Evolutionary conservation across 2,888 invertebrate species (phyloP), one percentile per base, ranked within the genome.

Genomic region (Proisotoma minuta): DNA sequence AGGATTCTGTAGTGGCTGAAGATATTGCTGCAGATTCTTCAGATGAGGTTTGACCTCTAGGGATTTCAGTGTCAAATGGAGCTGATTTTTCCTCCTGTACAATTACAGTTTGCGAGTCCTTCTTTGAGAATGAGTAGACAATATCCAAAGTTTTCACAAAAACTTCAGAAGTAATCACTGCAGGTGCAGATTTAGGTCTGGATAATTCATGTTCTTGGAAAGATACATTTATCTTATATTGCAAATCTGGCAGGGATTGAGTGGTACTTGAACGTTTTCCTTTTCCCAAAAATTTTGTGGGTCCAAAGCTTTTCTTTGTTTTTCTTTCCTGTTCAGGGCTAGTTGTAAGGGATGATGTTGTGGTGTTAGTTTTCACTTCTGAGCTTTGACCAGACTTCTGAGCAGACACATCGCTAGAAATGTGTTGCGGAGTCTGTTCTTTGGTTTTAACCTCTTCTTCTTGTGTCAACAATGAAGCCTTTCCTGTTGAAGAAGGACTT

Each of bases 101-200:
- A 18, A 8, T 23, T 18, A 49, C 50, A n/a, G 4, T 15, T 24
- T 23, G 20, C 15, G n/a, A n/a, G 20, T 34, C 47, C 60, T 29
- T 51, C 34, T 57, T 63, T 15, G 34, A 34, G 34, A 10, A 34
- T 8, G 68, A 56, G 47, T 71, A 73, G 2, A 73, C 68, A 43
- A 73, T 62, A 39, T 71, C 71, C 29, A 71, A 40, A 1, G 69
- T 73, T 59, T 73, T 73, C 4, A 73, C 73, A 59, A 73, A 73
- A 2, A 73, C 73, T 66, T 73, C 73, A 1, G 73, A 73, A 4
- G 73, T 73, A 40, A 71, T 73, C 22, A 73, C 69, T 12, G 71
- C 73, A 8, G 73, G 73, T n/a, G 73, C 73, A 4, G 73, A 73
- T 23, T 70, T 63, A 10, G 73, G 73, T 54, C 73, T 61, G 4